phyloP scores from a whole-genome alignment of 2,888 invertebrate genomes.

The Diplazon laetatorius region DNA sequence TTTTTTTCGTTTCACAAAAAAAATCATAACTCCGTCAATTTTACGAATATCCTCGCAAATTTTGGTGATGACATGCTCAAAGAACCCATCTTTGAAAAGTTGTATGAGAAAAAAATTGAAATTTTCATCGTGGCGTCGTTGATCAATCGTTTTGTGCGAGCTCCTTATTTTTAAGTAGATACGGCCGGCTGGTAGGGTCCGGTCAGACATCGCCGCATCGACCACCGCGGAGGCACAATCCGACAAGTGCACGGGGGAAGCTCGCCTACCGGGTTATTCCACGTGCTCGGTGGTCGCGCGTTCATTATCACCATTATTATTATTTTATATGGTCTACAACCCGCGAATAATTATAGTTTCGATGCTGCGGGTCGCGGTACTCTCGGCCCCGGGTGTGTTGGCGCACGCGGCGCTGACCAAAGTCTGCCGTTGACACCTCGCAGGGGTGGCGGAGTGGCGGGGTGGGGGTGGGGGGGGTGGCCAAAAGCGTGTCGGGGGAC shows the following conservation, averaged over 20 bases:
- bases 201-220: slow-evolving; percentile 27
- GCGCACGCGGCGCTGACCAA: slow-evolving; percentile 65
- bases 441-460: too few species aligned
- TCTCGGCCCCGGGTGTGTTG: slow-evolving; percentile 60
- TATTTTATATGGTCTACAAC: slow-evolving; percentile 24
- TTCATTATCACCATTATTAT: neutral
- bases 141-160: neutral
- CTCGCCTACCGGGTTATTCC: slow-evolving; percentile 20
- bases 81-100: too few species aligned
- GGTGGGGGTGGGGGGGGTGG: slow-evolving; percentile 18
- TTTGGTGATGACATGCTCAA: too few species aligned
- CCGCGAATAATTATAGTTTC: slow-evolving; percentile 73
- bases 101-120: too few species aligned
- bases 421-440: slow-evolving; percentile 75
- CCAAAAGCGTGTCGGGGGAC: slow-evolving; percentile 39
- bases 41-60: too few species aligned
- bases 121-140: neutral
- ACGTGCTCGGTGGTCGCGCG: slow-evolving; percentile 7
- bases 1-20: too few species aligned
- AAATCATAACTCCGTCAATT: too few species aligned
- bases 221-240: slow-evolving; percentile 12
- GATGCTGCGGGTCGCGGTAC: slow-evolving; percentile 61
- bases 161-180: slow-evolving; percentile 32
- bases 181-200: slow-evolving; percentile 26
- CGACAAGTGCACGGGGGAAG: slow-evolving; percentile 42